Evolutionary conservation across 1,140 invertebrate species (phyloP), one percentile per base, ranked within the genome.

Genomic region (Drepana arcuata): DNA sequence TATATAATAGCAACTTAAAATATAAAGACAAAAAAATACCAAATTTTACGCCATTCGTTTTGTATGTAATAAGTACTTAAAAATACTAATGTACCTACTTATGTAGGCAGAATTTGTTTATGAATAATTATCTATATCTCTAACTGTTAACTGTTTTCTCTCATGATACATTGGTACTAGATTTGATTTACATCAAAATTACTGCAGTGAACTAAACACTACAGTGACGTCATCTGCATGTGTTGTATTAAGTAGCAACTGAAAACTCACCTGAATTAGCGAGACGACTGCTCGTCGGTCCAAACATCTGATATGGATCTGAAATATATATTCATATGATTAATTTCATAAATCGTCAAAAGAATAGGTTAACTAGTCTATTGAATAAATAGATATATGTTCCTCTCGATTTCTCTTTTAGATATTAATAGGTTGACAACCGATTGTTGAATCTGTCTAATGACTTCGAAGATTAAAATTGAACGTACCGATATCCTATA

Each of bases 281-380:
- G 63, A 96, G 86, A 65, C 95, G 89, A 86, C 94, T 96, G 85
- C 94, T 96, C 28, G 95, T 96, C 27, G 95, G 92, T 33, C 94
- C 94, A 79, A 97, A 96, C 92, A 97, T 94, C 87, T 96, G 94
- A 88, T 97, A 97, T 66, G 95, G 95, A 92, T 97, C 95, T 95
- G 89, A 28, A 89, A 89, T 58, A 85, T 71, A 72, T n/a, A 7
- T 24, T 14, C 2, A 14, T 34, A 12, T 13, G 16, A 23, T 36
- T 13, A 9, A 14, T 13, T 24, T 34, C n/a, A 11, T 24, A 4
- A 5, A 5, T 21, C 9, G 18, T 9, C 9, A 21, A 5, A 21
- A 4, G 18, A 21, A 21, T 9, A 21, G 18, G 18, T 21, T 21
- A 5, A 21, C 9, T 4, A 9, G 18, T 9, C 4, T 4, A 9